Percentiles rank a stretch among this genome's conserved stretches.
Conservation (phyloP, 1,140 invertebrate species). For the Ceratosolen fusciceps region DNA sequence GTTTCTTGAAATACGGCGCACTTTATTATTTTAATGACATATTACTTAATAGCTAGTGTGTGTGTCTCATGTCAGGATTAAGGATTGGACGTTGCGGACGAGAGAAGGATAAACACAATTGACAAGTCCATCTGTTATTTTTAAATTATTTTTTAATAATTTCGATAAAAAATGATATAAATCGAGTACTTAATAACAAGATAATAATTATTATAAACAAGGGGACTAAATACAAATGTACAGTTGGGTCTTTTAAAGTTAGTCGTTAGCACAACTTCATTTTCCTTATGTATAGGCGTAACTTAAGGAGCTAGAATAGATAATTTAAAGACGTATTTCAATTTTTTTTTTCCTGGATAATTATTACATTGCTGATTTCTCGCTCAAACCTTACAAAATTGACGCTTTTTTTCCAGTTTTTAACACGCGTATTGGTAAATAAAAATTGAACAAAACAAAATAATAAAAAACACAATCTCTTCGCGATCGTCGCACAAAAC, state of each 20-base stretch:
- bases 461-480: slow-evolving; percentile 52
- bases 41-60: slow-evolving; percentile 25
- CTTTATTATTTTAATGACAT: too few relatives aligned
- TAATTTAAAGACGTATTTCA: slow-evolving; percentile 62
- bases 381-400: slow-evolving; percentile 48
- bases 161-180: slow-evolving; percentile 73
- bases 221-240: slow-evolving; percentile 73
- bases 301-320: slow-evolving; percentile 66
- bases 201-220: slow-evolving; percentile 73
- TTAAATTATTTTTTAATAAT: slow-evolving; percentile 73
- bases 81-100: background rate
- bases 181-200: slow-evolving; percentile 73
- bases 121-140: slow-evolving; percentile 59
- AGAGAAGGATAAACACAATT: slow-evolving; percentile 26
- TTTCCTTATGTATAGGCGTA: slow-evolving; percentile 64
- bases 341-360: slow-evolving; percentile 55
- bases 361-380: slow-evolving; percentile 50
- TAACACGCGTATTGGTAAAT: slow-evolving; percentile 48
- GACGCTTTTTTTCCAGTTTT: slow-evolving; percentile 37
- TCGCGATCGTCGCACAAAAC: slow-evolving; percentile 37
- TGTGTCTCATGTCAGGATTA: too few relatives aligned
- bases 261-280: slow-evolving; percentile 67
- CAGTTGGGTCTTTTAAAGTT: slow-evolving; percentile 69
- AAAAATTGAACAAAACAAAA: slow-evolving; percentile 46
- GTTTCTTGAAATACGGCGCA: too few relatives aligned